Evolutionary conservation across 1,140 invertebrate species (phyloP), one percentile per base, ranked within the genome.

Genomic region (Colletes latitarsis): DNA sequence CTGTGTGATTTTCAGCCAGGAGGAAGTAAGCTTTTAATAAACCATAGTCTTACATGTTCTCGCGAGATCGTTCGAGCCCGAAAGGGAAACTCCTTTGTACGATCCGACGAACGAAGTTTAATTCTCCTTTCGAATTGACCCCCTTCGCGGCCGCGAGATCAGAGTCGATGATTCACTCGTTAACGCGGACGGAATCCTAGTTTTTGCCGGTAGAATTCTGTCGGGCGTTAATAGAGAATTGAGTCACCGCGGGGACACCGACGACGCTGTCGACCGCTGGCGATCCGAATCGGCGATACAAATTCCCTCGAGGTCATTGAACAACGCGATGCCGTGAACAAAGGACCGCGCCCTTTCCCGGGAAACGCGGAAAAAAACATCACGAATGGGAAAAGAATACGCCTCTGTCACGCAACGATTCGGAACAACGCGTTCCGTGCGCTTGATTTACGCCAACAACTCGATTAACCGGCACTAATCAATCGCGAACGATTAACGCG

Each of bases 141-240:
- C 60, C 15, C 6, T 39, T 60, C 41, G 12, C 2, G 17, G 8
- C 30, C 30, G 52, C 19, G 21, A 52, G 53, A 57, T 60, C 43
- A 64, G 15, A 39, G 63, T 63, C 58, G 21, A 76, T 77, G 67
- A 76, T 43, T 77, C 70, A 82, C 39, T 82, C 9, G 70, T 73
- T 72, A 78, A 53, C 8, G 12, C 43, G 9, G n/a, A 69, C 58
- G 60, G 69, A 77, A 80, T 77, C 74, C 74, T 69, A 39, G 46
- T 64, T 85, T 60, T 79, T 80, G 41, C 73, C 52, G 21, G 41
- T 80, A 52, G 57, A 83, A 80, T 70, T 83, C 17, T 60, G 64
- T 60, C 64, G 12, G 30, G 63, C 74, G 19, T 53, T 43, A 60
- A 82, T 71, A 39, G 53, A 43, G 21, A 41, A 73, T 62, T 82